Conservation (phyloP, 1,140 invertebrate genomes). For the Drosophila pallidifrons region DNA sequence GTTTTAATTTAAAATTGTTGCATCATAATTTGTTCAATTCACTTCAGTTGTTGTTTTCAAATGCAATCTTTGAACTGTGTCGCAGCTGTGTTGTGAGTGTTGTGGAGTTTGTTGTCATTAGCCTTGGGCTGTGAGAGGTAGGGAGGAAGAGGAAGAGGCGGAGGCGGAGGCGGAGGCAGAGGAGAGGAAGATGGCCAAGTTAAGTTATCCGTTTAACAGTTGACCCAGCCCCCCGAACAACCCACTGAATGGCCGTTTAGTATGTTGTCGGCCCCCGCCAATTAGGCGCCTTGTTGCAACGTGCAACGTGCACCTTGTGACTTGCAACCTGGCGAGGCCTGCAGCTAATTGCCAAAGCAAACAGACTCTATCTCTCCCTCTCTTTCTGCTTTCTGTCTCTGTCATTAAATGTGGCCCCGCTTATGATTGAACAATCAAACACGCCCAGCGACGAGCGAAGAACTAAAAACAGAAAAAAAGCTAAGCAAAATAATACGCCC, state of each 20-base stretch:
- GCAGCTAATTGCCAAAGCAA: slow-evolving; percentile 62
- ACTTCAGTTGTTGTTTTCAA: too few species aligned
- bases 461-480: slow-evolving; percentile 5
- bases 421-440: slow-evolving; percentile 81
- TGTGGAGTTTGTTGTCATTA: background rate
- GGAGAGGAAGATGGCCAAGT: background rate
- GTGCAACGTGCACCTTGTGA: background rate
- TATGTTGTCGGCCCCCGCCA: slow-evolving; percentile 18
- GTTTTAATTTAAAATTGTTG: too few species aligned
- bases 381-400: slow-evolving; percentile 10
- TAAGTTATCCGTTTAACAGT: slow-evolving; percentile 12
- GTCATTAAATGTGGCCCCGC: slow-evolving; percentile 59
- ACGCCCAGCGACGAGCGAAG: slow-evolving; percentile 45
- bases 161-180: background rate
- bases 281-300: slow-evolving; percentile 7
- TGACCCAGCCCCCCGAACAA: slow-evolving; percentile 2
- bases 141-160: too few species aligned
- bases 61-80: too few species aligned
- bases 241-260: slow-evolving; percentile 18
- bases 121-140: background rate
- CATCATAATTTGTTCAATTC: too few species aligned
- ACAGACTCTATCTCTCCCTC: slow-evolving; percentile 17
- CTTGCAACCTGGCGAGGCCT: slow-evolving; percentile 1
- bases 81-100: too few species aligned
- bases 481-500: slow-evolving; percentile 27